Evolutionary conservation across 2,888 invertebrate genomes (phyloP).

Genomic region (Meteorus cinctellus): DNA sequence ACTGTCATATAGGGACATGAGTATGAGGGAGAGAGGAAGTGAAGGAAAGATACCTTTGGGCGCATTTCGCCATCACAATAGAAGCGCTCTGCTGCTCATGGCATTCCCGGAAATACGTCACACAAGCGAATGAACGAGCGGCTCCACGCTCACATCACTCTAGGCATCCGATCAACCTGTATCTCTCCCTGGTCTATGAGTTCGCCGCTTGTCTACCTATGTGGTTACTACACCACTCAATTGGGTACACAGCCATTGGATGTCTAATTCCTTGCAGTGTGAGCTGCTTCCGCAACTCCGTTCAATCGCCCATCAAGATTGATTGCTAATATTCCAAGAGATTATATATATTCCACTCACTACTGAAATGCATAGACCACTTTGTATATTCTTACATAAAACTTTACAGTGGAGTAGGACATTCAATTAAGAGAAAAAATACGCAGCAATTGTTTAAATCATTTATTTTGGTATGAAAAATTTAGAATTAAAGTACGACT

Average conservation of each 20-base stretch:
- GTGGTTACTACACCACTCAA: neutral
- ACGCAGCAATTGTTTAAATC: no score
- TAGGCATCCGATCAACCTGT: constrained; percentile 16
- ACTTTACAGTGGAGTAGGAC: no score
- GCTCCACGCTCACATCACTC: constrained; percentile 30
- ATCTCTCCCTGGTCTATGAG: neutral
- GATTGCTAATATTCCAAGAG: neutral
- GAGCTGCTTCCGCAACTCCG: constrained; percentile 3
- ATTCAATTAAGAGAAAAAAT: no score
- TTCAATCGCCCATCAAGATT: neutral
- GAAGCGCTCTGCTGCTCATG: constrained; percentile 60
- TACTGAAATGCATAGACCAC: no score
- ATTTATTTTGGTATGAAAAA: no score
- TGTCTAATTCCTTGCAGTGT: constrained; percentile 31
- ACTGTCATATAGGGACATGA: constrained; percentile 10
- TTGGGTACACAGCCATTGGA: constrained; percentile 23
- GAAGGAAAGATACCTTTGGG: constrained; percentile 57
- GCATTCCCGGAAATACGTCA: constrained; percentile 65
- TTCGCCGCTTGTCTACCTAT: neutral
- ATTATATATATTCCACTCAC: no score
- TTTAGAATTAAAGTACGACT: no score
- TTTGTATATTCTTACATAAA: neutral
- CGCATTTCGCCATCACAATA: constrained; percentile 64
- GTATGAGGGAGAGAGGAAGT: constrained; percentile 28
- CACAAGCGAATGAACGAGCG: constrained; percentile 45